A percentile compares a stretch with the other conserved stretches of the same genome.
Evolutionary conservation across 1,140 invertebrate genomes (phyloP).

Genomic region (Drosophila neocordata): DNA sequence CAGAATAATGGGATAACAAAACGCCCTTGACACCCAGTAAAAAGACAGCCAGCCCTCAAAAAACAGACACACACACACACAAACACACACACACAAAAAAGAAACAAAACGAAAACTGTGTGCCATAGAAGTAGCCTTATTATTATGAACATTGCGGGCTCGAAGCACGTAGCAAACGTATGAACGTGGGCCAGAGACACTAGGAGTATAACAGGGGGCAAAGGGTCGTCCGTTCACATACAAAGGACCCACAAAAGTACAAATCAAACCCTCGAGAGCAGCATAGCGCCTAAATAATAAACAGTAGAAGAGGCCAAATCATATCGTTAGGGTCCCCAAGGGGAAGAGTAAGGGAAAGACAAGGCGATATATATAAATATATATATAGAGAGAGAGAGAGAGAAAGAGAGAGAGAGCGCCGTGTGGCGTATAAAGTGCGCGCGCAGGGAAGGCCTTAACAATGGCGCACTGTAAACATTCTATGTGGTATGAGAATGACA

Average conservation of each 20-base stretch:
- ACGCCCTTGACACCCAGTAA: conserved; percentile 83
- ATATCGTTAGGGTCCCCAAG: background rate
- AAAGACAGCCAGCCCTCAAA: conserved; percentile 77
- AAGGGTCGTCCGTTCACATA: conserved; percentile 19
- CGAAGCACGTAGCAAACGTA: conserved; percentile 69
- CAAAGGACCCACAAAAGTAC: conserved; percentile 72
- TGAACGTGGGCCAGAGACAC: background rate
- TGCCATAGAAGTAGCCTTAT: conserved; percentile 72
- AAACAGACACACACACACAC: conserved; percentile 32
- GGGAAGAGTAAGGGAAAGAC: conserved; percentile 1
- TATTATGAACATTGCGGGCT: conserved; percentile 74
- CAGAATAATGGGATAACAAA: conserved; percentile 82
- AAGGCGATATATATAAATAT: too few species aligned
- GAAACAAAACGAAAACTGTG: conserved; percentile 29
- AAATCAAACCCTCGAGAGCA: conserved; percentile 78
- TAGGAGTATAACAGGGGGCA: background rate
- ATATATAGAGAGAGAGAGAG: background rate
- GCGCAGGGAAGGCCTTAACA: conserved; percentile 45
- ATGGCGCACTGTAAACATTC: conserved; percentile 68
- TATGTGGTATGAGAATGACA: conserved; percentile 23
- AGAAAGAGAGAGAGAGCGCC: conserved; percentile 25
- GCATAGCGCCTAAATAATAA: conserved; percentile 62
- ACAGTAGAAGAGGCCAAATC: conserved; percentile 24
- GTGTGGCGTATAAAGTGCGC: conserved; percentile 5
- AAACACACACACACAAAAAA: conserved; percentile 9